These are phyloP conservation scores for Pseudochaenichthys georgianus DNA, from an alignment of 2,797 vertebrate species.

Conservation along the genomic window DNA sequence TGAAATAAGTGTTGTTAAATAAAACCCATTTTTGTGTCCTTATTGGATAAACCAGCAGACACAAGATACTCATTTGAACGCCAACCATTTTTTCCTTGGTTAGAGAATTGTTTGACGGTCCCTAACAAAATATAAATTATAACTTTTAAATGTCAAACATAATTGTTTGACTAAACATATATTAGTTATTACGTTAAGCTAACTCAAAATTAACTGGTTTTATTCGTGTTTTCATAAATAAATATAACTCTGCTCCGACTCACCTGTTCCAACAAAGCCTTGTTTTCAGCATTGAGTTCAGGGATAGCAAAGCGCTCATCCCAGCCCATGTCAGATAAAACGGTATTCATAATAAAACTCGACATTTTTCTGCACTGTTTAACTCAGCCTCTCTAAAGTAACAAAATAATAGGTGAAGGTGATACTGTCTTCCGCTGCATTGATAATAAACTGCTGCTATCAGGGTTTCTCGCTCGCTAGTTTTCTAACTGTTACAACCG, in stretches of 20 bases:
- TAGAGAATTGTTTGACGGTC: neutral
- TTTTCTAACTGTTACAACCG: neutral
- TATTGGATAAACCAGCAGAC: neutral
- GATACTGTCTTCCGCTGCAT: rapidly evolving
- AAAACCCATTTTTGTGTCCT: no score
- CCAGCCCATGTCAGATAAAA: constrained; percentile 88
- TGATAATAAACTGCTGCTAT: rapidly evolving
- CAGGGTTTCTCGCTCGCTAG: neutral
- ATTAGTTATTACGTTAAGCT: neutral
- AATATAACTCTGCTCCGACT: constrained; percentile 44
- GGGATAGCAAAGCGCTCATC: constrained; percentile 89
- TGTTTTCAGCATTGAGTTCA: constrained; percentile 88
- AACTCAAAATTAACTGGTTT: neutral
- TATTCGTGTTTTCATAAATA: neutral
- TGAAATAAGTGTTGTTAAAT: no score
- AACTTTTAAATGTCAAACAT: neutral
- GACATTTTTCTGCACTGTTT: constrained; percentile 74
- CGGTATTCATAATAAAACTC: neutral
- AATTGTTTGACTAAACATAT: neutral
- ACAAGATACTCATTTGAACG: neutral
- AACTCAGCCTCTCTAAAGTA: neutral
- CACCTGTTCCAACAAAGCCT: constrained; percentile 87
- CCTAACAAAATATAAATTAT: neutral
- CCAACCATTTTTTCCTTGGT: neutral
- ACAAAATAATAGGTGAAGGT: neutral